Percentiles rank a stretch among this genome's conserved stretches.
Conservation (phyloP, 2,888 invertebrate species). For the Sisyra terminalis region DNA sequence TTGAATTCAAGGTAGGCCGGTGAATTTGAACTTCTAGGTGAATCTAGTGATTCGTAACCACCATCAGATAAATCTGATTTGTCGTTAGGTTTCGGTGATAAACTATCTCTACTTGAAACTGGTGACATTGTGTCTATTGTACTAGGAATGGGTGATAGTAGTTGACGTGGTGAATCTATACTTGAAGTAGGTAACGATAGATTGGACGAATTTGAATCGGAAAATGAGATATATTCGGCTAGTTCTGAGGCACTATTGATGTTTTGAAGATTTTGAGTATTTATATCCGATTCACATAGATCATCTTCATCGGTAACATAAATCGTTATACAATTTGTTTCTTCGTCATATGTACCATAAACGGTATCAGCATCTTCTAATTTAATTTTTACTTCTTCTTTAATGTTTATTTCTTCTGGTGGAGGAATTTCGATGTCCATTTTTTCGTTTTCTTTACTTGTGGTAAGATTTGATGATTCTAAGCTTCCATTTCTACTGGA, state of each 20-base stretch:
- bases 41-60: conserved; percentile 49
- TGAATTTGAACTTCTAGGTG: conserved; percentile 25
- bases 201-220: conserved; percentile 8
- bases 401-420: conserved; percentile 8
- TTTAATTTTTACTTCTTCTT: conserved; percentile 13
- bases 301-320: conserved; percentile 42
- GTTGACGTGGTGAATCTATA: conserved; percentile 12
- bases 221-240: neutral
- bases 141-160: conserved; percentile 14
- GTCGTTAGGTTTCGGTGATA: conserved; percentile 7
- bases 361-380: conserved; percentile 41
- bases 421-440: neutral
- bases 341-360: conserved; percentile 56
- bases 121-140: conserved; percentile 3
- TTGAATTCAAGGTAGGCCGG: conserved; percentile 28
- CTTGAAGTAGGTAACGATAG: conserved; percentile 9
- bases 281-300: conserved; percentile 26
- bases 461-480: neutral
- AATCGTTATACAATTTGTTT: conserved; percentile 55
- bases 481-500: conserved; percentile 39
- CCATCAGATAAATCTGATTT: conserved; percentile 29
- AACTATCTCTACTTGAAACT: conserved; percentile 7
- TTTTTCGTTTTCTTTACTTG: neutral
- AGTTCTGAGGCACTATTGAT: conserved; percentile 13
- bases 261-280: conserved; percentile 17